Evolutionary conservation across 2,113 vertebrate genomes (phyloP).

Genomic region (Pseudopipra pipra): DNA sequence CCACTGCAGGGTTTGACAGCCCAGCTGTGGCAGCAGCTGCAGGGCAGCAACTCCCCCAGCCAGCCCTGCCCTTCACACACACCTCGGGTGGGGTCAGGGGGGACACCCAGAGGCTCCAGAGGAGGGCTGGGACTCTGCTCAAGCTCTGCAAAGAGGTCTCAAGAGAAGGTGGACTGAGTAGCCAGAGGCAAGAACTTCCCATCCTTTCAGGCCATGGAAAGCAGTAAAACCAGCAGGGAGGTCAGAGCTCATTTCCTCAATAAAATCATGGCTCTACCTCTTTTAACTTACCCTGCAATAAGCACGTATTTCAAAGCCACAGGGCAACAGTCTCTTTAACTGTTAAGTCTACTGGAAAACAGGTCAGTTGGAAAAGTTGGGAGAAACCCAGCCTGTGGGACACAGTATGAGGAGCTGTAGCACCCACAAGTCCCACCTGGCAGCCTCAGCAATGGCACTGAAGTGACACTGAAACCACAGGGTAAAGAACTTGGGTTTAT

Average conservation of each 20-base stretch:
- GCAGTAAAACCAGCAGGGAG: not conserved
- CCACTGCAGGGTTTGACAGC: not conserved
- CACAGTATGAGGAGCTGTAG: fast-evolving
- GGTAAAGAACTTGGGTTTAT: not conserved
- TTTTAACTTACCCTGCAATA: not conserved
- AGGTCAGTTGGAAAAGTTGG: fast-evolving
- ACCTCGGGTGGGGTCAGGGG: fast-evolving
- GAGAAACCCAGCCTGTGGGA: not conserved
- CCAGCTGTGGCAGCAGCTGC: not conserved
- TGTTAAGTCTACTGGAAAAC: fast-evolving
- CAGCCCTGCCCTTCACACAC: not conserved
- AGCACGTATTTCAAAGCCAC: not conserved
- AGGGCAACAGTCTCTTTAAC: not conserved
- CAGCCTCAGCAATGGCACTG: not conserved
- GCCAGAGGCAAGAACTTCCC: not conserved
- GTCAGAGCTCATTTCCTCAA: not conserved
- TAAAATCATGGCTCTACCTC: not conserved
- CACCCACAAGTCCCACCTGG: not conserved
- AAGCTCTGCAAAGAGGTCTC: fast-evolving
- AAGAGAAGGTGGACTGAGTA: fast-evolving
- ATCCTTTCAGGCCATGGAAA: not conserved
- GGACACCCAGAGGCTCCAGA: not conserved
- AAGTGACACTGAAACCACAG: not conserved
- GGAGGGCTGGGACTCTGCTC: not conserved
- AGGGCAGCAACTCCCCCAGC: not conserved